Conservation (phyloP, 2,113 vertebrate species). For the Eulemur macaco region DNA sequence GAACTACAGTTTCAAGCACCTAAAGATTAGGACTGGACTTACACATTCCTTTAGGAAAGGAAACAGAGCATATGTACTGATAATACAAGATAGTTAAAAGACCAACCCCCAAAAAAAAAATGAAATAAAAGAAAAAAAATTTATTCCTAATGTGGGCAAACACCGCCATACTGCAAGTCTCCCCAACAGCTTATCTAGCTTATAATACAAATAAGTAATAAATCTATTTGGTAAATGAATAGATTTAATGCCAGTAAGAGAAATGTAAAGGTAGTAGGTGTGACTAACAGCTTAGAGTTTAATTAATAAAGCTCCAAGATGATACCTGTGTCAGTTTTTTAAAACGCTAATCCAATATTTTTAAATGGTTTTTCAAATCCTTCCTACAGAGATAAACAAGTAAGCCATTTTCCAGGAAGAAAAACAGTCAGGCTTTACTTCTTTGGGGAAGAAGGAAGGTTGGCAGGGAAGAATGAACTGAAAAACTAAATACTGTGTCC, state of each 20-base stretch:
- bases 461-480: neutral
- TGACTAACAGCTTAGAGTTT: neutral
- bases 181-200: neutral
- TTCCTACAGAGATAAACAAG: conserved; percentile 4
- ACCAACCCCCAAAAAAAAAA: neutral
- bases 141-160: neutral
- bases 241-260: neutral
- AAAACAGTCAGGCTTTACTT: neutral
- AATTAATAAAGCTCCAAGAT: conserved; percentile 22
- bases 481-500: neutral
- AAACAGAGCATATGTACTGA: neutral
- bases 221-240: neutral
- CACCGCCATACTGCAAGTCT: neutral
- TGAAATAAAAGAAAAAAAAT: neutral
- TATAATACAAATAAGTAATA: conserved; percentile 5
- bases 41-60: neutral
- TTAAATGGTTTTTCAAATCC: conserved; percentile 28
- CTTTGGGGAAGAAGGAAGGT: neutral
- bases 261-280: neutral
- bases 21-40: neutral
- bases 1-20: neutral
- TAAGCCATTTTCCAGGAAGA: conserved; percentile 11
- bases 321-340: neutral
- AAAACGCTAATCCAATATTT: conserved; percentile 4
- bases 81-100: neutral